Evolutionary conservation across 2,113 vertebrate species (phyloP).

Genomic region (Oriolus oriolus): DNA sequence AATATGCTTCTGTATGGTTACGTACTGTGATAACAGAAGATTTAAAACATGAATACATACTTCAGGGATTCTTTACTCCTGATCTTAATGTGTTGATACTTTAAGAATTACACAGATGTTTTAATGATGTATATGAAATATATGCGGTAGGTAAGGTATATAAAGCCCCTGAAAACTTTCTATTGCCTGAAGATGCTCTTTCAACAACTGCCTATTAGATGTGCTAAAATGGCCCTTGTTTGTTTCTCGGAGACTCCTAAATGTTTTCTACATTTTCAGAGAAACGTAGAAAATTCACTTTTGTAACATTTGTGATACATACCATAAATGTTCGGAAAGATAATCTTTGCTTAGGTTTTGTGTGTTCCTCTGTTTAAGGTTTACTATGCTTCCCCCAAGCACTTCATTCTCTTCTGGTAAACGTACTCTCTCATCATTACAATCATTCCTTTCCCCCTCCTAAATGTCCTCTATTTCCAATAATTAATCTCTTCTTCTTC

Average conservation of each 20-base stretch:
- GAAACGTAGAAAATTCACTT: not conserved
- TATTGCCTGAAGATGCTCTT: not conserved
- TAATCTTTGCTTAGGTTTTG: not conserved
- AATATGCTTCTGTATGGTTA: not conserved
- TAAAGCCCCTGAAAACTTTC: not conserved
- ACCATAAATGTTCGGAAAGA: not conserved
- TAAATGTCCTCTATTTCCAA: not conserved
- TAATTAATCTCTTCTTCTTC: not conserved
- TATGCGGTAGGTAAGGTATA: not conserved
- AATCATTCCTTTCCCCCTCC: not conserved
- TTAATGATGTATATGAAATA: not conserved
- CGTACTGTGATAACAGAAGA: not conserved
- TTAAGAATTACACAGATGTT: not conserved
- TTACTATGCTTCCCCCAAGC: not conserved
- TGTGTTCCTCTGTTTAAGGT: not conserved
- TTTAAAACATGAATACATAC: not conserved
- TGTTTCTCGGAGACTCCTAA: not conserved
- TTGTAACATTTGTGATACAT: not conserved
- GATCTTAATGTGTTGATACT: not conserved
- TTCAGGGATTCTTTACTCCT: not conserved
- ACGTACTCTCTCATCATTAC: not conserved
- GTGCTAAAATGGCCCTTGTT: not conserved
- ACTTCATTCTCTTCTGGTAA: not conserved
- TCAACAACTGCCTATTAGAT: not conserved
- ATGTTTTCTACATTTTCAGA: not conserved